Evolutionary conservation across 2,113 vertebrate genomes (phyloP).

Genomic region (Channa argus): DNA sequence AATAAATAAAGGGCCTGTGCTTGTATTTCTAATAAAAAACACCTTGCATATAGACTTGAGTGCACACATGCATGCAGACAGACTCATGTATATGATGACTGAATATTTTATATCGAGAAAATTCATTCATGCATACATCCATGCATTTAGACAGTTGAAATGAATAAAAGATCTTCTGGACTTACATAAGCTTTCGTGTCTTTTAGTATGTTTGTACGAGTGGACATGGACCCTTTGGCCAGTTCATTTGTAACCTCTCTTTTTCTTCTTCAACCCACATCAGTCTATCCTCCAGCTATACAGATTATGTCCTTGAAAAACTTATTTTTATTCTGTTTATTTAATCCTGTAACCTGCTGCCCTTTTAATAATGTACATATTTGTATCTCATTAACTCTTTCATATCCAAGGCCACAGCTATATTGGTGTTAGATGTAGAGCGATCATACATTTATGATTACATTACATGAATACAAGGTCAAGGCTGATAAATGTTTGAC

Average conservation of each 20-base stretch:
- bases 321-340: no score
- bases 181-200: no score
- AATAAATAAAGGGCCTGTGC: no score
- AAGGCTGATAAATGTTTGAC: conserved; percentile 37
- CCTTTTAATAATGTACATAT: conserved; percentile 32
- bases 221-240: no score
- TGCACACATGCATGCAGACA: conserved; percentile 29
- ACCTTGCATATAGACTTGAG: neutral
- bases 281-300: neutral
- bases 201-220: no score
- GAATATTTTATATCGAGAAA: conserved; percentile 46
- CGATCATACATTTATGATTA: conserved; percentile 60
- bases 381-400: conserved; percentile 21
- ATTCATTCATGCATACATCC: conserved; percentile 29
- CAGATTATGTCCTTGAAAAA: conserved; percentile 42
- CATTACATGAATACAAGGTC: conserved; percentile 43
- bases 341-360: neutral
- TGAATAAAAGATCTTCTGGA: conserved; percentile 1
- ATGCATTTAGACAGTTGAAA: conserved; percentile 15
- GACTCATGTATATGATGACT: conserved; percentile 29
- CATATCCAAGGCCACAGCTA: conserved; percentile 33
- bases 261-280: no score
- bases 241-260: no score
- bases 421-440: conserved; percentile 47
- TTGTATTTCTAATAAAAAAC: no score